Evolutionary conservation across 2,888 invertebrate species (phyloP), one percentile per base, ranked within the genome.

Genomic region (Ligdia adustata): DNA sequence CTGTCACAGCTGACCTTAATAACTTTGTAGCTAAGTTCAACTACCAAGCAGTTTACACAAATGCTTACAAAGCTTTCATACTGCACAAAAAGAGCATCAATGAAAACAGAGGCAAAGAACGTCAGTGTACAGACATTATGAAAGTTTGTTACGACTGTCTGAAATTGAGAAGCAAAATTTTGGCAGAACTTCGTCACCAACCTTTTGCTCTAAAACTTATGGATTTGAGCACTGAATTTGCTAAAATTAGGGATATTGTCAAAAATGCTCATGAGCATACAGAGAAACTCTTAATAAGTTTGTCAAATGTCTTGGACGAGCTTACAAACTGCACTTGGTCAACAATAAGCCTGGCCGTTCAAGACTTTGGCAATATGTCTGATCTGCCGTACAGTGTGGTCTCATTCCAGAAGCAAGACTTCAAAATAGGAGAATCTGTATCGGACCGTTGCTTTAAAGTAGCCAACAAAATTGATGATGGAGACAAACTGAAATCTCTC

Each of bases 91-190:
- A 78, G 60, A 80, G 72, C 35, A 74, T 72, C 27, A 83, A 76
- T 73, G 86, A 82, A 33, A 80, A 79, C 43, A 82, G 82, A 62
- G 75, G 75, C 13, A 77, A 76, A 57, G 86, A 87, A 28, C 81
- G 75, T 26, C 87, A 88, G 57, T 91, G 91, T 55, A 75, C 78
- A 42, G 88, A 91, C 27, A 92, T 93, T 63, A 89, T 91, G 12
- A 91, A 91, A 66, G 71, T 92, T 31, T 80, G 93, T 20, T 92
- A 92, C 54, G 84, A 91, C 42, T 91, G 92, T 47, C 72, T 93
- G 0, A 91, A 91, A 69, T 66, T 89, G 2, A 85, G 92, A 57
- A 91, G 87, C 55, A 85, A 78, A 61, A 82, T 92, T 46, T 67
- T 93, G 27, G 68, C 69, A 43, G 86, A 90, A 60, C 68, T 85